A percentile compares a stretch with the other conserved stretches of the same genome.
Evolutionary conservation across 2,888 invertebrate genomes (phyloP).

Genomic region (Mechanitis mazaeus): DNA sequence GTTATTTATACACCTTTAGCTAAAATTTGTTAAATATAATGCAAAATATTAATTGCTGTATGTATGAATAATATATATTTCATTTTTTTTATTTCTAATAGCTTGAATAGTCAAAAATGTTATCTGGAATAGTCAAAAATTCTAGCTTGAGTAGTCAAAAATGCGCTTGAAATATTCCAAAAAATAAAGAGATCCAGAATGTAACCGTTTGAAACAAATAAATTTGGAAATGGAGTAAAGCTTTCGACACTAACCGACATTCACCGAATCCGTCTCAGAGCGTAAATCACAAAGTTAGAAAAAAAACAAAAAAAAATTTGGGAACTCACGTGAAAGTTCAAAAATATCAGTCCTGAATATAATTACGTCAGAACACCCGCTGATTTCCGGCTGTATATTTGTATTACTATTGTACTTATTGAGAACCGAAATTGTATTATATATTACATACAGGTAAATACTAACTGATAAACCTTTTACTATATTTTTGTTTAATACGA

Average conservation of each 20-base stretch:
- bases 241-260: constrained; percentile 67
- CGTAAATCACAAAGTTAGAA: constrained; percentile 72
- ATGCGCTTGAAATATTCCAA: not conserved
- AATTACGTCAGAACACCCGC: constrained; percentile 72
- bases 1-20: constrained; percentile 1
- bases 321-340: constrained; percentile 73
- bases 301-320: constrained; percentile 63
- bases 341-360: constrained; percentile 74
- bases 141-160: too few relatives aligned
- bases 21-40: not conserved
- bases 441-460: not conserved
- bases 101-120: too few relatives aligned
- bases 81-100: too few relatives aligned
- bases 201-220: constrained; percentile 63
- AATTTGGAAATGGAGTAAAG: constrained; percentile 62
- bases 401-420: constrained; percentile 47
- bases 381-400: constrained; percentile 60
- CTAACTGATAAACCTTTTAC: not conserved
- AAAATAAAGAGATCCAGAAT: constrained; percentile 8
- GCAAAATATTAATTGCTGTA: too few relatives aligned
- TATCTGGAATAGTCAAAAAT: too few relatives aligned
- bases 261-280: constrained; percentile 58
- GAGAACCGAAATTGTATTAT: constrained; percentile 22
- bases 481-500: not conserved
- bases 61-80: too few relatives aligned